Conservation (phyloP, 2,888 invertebrate species). For the Ophion slaviceki region DNA sequence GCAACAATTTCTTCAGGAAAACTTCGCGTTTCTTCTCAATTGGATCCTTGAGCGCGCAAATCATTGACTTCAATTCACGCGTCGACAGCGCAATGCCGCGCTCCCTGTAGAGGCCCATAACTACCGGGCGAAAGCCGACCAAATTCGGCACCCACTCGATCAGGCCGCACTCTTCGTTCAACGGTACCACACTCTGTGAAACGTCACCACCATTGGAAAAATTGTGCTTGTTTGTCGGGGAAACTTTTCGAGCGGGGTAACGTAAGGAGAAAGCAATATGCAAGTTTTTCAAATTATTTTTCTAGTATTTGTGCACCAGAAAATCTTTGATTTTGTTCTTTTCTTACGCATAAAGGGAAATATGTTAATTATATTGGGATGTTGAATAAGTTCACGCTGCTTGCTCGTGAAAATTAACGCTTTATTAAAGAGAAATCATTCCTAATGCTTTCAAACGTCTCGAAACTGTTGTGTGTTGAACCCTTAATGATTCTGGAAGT, state of each 20-base stretch:
- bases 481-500: too few relatives aligned
- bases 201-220: not conserved
- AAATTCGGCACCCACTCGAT: conserved; percentile 98
- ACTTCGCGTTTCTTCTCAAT: conserved; percentile 88
- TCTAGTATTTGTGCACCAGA: not conserved
- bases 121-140: conserved; percentile 89
- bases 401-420: too few relatives aligned
- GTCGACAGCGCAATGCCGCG: conserved; percentile 85
- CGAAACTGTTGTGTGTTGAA: too few relatives aligned
- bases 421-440: too few relatives aligned
- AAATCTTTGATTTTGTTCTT: not conserved
- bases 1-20: conserved; percentile 88
- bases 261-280: too few relatives aligned
- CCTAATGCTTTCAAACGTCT: too few relatives aligned
- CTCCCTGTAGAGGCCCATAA: conserved; percentile 89
- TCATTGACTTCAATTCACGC: conserved; percentile 87
- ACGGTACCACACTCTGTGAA: conserved; percentile 93
- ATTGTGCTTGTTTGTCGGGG: too few relatives aligned
- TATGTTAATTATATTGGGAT: not conserved
- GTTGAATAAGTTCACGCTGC: too few relatives aligned
- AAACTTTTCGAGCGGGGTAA: too few relatives aligned
- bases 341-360: not conserved
- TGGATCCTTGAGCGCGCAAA: conserved; percentile 86
- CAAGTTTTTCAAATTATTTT: too few relatives aligned
- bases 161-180: conserved; percentile 97